These are phyloP conservation scores for Propithecus coquereli DNA, from an alignment of 2,113 vertebrate genomes.

Conservation along the genomic window DNA sequence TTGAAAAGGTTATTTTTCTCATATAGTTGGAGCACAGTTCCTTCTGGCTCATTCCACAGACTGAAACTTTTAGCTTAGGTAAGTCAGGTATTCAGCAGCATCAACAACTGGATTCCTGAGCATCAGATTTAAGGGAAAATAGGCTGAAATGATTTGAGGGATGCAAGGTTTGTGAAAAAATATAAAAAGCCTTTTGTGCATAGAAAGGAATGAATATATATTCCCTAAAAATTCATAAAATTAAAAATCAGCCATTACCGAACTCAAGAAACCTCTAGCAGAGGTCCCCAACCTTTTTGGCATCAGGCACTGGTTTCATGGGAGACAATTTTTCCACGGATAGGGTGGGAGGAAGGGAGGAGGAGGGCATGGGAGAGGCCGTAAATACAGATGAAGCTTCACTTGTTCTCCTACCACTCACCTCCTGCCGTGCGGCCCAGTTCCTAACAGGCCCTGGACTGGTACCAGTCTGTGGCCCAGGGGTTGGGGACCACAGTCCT, in stretches of 20 bases:
- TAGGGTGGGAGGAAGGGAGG: too few relatives aligned
- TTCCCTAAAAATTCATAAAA: background rate
- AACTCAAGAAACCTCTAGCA: background rate
- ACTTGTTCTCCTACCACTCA: too few relatives aligned
- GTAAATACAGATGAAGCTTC: too few relatives aligned
- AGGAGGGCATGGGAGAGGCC: too few relatives aligned
- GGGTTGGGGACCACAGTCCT: too few relatives aligned
- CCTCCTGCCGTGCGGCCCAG: too few relatives aligned
- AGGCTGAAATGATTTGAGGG: conserved; percentile 39
- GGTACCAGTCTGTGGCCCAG: too few relatives aligned
- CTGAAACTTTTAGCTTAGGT: background rate
- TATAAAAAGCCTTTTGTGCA: conserved; percentile 53
- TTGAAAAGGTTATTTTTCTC: background rate
- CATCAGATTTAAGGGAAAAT: conserved; percentile 43
- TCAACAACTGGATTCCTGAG: background rate
- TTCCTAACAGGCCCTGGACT: too few relatives aligned
- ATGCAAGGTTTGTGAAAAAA: conserved; percentile 36
- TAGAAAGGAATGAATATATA: background rate
- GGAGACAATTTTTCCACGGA: too few relatives aligned
- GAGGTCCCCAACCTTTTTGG: too few relatives aligned
- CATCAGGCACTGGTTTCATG: too few relatives aligned
- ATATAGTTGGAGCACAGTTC: background rate
- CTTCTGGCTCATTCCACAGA: conserved; percentile 3
- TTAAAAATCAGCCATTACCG: conserved; percentile 33
- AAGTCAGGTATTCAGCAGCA: background rate